phyloP scores from a whole-genome alignment of 1,140 invertebrate genomes.

The Caerostris darwini region DNA sequence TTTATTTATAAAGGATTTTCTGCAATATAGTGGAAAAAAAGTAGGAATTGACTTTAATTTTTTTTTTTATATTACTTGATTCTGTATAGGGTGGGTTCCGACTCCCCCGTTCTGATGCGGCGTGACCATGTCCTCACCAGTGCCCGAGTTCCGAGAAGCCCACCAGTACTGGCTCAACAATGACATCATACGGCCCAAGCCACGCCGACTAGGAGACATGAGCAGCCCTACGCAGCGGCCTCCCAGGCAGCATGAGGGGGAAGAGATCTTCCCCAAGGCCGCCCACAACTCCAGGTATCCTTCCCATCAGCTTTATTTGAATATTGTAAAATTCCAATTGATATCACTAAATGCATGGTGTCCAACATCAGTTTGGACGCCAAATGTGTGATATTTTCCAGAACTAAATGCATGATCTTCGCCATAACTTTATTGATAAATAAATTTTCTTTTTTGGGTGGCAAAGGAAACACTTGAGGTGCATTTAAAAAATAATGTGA shows the following conservation, averaged over 20 bases:
- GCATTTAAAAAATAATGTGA: no score
- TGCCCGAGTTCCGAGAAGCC: conserved; percentile 83
- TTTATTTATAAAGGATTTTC: no score
- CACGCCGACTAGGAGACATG: conserved; percentile 82
- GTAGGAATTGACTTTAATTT: no score
- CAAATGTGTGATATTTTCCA: no score
- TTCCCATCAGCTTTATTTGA: no score
- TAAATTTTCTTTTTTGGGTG: no score
- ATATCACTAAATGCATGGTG: no score
- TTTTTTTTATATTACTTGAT: neutral
- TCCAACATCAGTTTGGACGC: no score
- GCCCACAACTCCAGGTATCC: neutral
- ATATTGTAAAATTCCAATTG: no score
- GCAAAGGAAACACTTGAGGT: no score
- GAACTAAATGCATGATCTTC: no score
- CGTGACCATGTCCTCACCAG: conserved; percentile 79
- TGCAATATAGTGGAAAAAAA: neutral
- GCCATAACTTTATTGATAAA: no score
- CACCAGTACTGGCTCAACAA: conserved; percentile 86
- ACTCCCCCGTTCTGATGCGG: conserved; percentile 68
- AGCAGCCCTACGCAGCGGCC: conserved; percentile 72
- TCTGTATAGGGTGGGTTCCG: conserved; percentile 63
- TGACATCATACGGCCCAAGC: conserved; percentile 92
- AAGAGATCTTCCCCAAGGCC: conserved; percentile 66
- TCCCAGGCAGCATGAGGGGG: conserved; percentile 46